Evolutionary conservation across 1,140 invertebrate species (phyloP).

Genomic region (Trichomalopsis sarcophagae): DNA sequence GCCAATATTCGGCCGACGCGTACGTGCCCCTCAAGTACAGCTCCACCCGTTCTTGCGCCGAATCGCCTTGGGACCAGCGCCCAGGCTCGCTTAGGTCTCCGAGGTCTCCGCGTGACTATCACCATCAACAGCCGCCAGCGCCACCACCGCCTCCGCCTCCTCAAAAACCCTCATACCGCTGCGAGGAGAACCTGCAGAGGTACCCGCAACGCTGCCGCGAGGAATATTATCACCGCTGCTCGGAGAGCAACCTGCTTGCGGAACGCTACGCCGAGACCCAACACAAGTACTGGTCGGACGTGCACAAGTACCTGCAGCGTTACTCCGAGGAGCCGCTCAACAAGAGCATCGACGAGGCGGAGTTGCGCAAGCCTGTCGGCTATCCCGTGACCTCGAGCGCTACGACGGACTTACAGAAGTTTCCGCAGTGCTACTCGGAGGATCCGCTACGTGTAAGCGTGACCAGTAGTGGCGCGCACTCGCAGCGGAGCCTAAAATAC

Average conservation of each 20-base stretch:
- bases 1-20: slow-evolving; percentile 55
- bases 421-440: slow-evolving; percentile 68
- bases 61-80: slow-evolving; percentile 43
- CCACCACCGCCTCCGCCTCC: slow-evolving; percentile 21
- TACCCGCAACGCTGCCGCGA: slow-evolving; percentile 70
- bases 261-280: slow-evolving; percentile 58
- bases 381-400: slow-evolving; percentile 14
- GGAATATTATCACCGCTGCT: slow-evolving; percentile 70
- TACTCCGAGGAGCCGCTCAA: slow-evolving; percentile 63
- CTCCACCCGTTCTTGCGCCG: slow-evolving; percentile 12
- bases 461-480: background rate
- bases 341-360: slow-evolving; percentile 37
- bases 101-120: slow-evolving; percentile 3
- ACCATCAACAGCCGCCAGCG: background rate
- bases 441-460: slow-evolving; percentile 60
- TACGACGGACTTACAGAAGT: slow-evolving; percentile 64
- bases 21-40: slow-evolving; percentile 44
- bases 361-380: slow-evolving; percentile 48
- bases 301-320: slow-evolving; percentile 67
- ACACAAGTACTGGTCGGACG: slow-evolving; percentile 62
- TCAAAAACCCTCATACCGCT: slow-evolving; percentile 60
- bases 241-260: slow-evolving; percentile 66
- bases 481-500: slow-evolving; percentile 36
- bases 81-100: slow-evolving; percentile 9
- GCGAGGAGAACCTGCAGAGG: slow-evolving; percentile 68